Evolutionary conservation across 2,113 vertebrate species (phyloP).

Genomic region (Chelonoidis abingdonii): DNA sequence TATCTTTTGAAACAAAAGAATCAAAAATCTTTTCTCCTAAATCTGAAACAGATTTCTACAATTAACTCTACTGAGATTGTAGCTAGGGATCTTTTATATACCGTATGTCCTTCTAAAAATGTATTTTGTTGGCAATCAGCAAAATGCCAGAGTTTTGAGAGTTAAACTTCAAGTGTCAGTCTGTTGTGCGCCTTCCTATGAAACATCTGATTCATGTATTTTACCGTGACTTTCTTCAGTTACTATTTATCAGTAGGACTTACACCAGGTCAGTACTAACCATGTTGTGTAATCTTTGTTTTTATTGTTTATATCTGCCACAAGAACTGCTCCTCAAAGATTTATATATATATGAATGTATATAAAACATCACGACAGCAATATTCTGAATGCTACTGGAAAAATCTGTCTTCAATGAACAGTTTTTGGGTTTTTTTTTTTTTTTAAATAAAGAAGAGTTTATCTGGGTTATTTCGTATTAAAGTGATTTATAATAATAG

Average conservation of each 20-base stretch:
- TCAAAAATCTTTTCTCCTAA: background rate
- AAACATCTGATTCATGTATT: background rate
- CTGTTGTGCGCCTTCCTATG: background rate
- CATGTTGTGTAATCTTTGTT: background rate
- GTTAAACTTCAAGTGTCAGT: background rate
- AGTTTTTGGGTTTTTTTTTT: background rate
- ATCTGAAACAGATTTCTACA: background rate
- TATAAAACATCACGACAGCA: slow-evolving; percentile 55
- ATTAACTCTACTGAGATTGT: background rate
- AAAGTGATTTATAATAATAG: slow-evolving; percentile 62
- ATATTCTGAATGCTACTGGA: slow-evolving; percentile 35
- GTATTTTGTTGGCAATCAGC: background rate
- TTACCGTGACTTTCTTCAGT: background rate
- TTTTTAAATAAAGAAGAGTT: slow-evolving; percentile 56
- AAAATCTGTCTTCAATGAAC: slow-evolving; percentile 63
- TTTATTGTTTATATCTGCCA: slow-evolving; percentile 59
- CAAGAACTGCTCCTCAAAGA: slow-evolving; percentile 44
- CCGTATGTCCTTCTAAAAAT: background rate
- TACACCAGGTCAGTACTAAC: background rate
- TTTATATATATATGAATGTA: background rate
- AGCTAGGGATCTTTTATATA: background rate
- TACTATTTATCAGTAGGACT: background rate
- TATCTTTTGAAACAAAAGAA: background rate
- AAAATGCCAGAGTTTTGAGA: background rate
- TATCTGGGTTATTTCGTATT: slow-evolving; percentile 23